phyloP scores from a whole-genome alignment of 2,797 vertebrate genomes.

The Mastacembelus armatus region DNA sequence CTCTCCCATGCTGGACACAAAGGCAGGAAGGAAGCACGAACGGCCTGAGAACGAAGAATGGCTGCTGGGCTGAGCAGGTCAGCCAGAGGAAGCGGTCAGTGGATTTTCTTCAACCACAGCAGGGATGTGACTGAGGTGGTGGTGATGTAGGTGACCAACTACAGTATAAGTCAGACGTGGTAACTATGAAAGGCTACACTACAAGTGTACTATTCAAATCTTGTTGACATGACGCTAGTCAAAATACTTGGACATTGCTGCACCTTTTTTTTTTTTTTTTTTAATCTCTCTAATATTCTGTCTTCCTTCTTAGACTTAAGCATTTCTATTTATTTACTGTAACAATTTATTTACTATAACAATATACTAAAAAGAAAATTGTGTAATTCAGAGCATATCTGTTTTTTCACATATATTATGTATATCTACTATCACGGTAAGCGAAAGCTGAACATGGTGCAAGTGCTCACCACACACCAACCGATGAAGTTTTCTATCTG shows the following conservation, averaged over 20 bases:
- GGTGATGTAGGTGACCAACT: constrained; percentile 11
- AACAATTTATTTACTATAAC: too few species aligned
- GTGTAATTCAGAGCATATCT: background rate
- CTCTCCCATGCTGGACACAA: constrained; percentile 71
- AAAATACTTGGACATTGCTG: too few species aligned
- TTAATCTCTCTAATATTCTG: too few species aligned
- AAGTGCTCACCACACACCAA: background rate
- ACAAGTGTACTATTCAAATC: too few species aligned
- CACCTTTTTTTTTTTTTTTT: too few species aligned
- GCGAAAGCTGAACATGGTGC: background rate
- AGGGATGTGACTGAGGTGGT: constrained; percentile 35
- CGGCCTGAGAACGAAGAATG: constrained; percentile 50
- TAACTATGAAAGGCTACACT: too few species aligned
- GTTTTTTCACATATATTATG: background rate
- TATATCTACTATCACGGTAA: background rate
- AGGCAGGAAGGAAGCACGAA: constrained; percentile 80
- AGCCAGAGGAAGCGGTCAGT: constrained; percentile 60
- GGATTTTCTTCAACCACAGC: constrained; percentile 60
- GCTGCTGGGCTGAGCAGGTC: constrained; percentile 53
- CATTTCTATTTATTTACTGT: too few species aligned
- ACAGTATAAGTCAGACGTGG: constrained; percentile 11
- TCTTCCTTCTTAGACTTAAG: too few species aligned
- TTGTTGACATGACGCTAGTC: too few species aligned
- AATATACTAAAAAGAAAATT: too few species aligned
- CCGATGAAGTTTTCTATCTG: constrained; percentile 23